A percentile compares a stretch with the other conserved stretches of the same genome.
Evolutionary conservation across 2,888 invertebrate genomes (phyloP).

Genomic region (Nysson spinosus): DNA sequence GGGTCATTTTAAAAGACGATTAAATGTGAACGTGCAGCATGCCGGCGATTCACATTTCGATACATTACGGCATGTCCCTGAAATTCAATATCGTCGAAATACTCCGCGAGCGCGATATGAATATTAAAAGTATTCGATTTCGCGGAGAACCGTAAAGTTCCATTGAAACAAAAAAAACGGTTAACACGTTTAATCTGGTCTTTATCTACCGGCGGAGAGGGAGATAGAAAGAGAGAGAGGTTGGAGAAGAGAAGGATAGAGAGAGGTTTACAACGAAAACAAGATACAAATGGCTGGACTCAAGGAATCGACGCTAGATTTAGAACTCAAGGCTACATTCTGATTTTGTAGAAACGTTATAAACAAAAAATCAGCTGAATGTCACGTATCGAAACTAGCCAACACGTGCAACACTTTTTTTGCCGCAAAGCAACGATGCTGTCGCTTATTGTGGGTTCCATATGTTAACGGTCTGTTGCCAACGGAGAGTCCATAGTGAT

Average conservation of each 20-base stretch:
- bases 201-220: neutral
- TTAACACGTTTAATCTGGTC: neutral
- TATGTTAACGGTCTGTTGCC: no score
- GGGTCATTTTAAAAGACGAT: no score
- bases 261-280: conserved; percentile 23
- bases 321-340: conserved; percentile 36
- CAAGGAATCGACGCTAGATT: conserved; percentile 36
- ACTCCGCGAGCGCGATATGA: no score
- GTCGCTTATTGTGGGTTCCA: no score
- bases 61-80: no score
- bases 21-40: no score
- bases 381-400: conserved; percentile 6
- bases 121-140: no score
- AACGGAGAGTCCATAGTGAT: no score
- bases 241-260: neutral
- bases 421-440: no score
- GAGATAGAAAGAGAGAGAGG: neutral
- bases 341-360: neutral
- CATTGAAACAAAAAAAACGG: neutral
- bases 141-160: neutral
- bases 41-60: no score
- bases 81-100: no score
- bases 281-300: conserved; percentile 35
- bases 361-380: conserved; percentile 15
- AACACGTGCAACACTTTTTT: neutral